Evolutionary conservation across 2,797 vertebrate species (phyloP), one percentile per base, ranked within the genome.

Genomic region (Propithecus deckenii): DNA sequence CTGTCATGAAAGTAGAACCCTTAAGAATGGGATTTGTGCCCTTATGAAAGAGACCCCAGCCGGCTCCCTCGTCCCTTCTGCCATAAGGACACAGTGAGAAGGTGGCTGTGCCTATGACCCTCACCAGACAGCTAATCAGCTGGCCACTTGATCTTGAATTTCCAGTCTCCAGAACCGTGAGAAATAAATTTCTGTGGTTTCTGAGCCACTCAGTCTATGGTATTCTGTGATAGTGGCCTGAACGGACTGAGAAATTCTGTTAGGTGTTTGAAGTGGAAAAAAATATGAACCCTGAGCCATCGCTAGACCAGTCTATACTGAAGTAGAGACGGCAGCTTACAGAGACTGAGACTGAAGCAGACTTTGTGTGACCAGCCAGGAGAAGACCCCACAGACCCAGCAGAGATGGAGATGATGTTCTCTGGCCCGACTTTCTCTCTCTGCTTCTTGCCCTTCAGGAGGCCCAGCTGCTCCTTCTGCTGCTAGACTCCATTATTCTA

Each of bases 361-460:
- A 25, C 35, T 35, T 50, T 20, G n/a, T 5, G 32, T 17, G 17
- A 32, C 13, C 22, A 65, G 52, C 35, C 32, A 13, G 32, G 46
- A 18, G 46, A 18, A 89, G 18, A 25, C 5, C 22, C 32, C 63
- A 41, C 1, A 28, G 14, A 32, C 10, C 52, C 35, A 20, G 25
- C 2, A 43, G 38, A 30, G 25, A 22, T 48, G 61, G 25, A 83
- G 15, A 14, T 1, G 18, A 12, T 2, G 17, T 41, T 52, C 25
- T 23, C 3, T 0, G 15, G 12, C 22, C 35, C 5, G 1, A 3
- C 9, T 69, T 28, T 28, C 30, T 59, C 11, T 41, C 65, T 13
- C 52, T 50, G 9, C 3, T n/a, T 90, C 12, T 43, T 10, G 3
- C 23, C 12, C 25, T 83, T 75, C 41, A 1, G 15, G 85, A 52